Conservation (phyloP, 2,113 vertebrate genomes). For the Collichthys lucidus region DNA sequence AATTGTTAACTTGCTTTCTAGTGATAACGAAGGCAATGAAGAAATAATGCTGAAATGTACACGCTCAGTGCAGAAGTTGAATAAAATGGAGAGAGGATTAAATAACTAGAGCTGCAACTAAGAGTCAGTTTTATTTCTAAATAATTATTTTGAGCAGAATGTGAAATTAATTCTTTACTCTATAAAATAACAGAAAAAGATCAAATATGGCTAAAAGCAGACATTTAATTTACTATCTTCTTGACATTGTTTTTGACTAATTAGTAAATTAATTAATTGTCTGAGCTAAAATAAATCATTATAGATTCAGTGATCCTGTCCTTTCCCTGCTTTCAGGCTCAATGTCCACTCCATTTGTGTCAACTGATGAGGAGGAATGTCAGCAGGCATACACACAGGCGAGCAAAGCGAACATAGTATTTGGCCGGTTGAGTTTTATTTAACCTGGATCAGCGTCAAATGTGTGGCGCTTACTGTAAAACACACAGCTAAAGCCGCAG, state of each 20-base stretch:
- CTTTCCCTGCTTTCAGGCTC: background rate
- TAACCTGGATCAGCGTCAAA: conserved; percentile 28
- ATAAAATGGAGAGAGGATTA: too few species aligned
- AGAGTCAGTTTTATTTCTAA: too few species aligned
- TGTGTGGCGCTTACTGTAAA: conserved; percentile 42
- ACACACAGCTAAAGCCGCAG: conserved; percentile 37
- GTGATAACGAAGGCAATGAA: background rate
- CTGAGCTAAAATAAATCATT: background rate
- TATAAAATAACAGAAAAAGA: background rate
- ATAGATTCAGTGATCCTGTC: background rate
- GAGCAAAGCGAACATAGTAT: conserved; percentile 23
- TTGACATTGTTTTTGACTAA: background rate
- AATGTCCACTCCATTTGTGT: conserved; percentile 8
- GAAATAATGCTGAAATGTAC: too few species aligned
- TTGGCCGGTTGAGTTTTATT: conserved; percentile 34
- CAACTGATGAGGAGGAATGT: background rate
- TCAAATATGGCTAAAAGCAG: background rate
- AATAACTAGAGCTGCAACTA: too few species aligned
- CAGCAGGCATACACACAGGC: background rate
- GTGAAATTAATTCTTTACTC: background rate
- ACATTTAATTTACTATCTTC: background rate
- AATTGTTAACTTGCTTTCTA: background rate
- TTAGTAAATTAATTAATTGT: background rate
- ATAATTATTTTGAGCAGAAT: background rate
- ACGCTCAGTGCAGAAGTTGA: too few species aligned